Evolutionary conservation across 2,888 invertebrate species (phyloP), one percentile per base, ranked within the genome.

Genomic region (Branchellion lobata): DNA sequence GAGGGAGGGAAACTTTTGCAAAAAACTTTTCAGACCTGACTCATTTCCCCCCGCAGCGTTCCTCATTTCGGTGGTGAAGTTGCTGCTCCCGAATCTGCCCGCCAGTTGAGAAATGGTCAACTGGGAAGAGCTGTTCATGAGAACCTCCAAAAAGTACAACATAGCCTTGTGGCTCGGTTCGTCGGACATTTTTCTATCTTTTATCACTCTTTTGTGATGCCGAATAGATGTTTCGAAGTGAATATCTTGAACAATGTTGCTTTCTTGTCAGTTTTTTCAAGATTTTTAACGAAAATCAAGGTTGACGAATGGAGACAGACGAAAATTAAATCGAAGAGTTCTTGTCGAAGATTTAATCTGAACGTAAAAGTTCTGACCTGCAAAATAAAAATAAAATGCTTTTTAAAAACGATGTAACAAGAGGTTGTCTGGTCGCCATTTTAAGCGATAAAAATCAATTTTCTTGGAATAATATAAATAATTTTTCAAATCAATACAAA

Each of bases 81-180:
- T 97, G 89, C 96, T 96, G 84, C 97, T 96, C 86, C 98, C 98
- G 89, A 99, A 99, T 89, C 98, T 96, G 89, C 98, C 98, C 87
- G 96, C 96, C 85, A 99, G 91, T 90, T 99, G 98, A 89, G 96
- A 96, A 86, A 98, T 91, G 84, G 96, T 95, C 88, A 97, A 91
- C 83, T 96, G 94, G 88, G 94, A 93, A 69, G 85, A 85, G 90
- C 96, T 96, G 89, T 97, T 96, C 91, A 99, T 92, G 84, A 99
- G 91, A 86, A 96, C 79, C 90, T 99, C 99, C 88, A 98, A 92
- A 90, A 99, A 99, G 90, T 99, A 99, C 87, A 99, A 91, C 87
- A 99, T 88, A 69, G 87, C 88, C 80, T 87, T 87, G 84, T 88
- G 88, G 74, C 86, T 86, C 65, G 87, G 86, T 82, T 88, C 87